These are phyloP conservation scores for Holothuria glaberrima DNA, from an alignment of 35 echinoderm and acorn worm genomes.

Conservation along the genomic window DNA sequence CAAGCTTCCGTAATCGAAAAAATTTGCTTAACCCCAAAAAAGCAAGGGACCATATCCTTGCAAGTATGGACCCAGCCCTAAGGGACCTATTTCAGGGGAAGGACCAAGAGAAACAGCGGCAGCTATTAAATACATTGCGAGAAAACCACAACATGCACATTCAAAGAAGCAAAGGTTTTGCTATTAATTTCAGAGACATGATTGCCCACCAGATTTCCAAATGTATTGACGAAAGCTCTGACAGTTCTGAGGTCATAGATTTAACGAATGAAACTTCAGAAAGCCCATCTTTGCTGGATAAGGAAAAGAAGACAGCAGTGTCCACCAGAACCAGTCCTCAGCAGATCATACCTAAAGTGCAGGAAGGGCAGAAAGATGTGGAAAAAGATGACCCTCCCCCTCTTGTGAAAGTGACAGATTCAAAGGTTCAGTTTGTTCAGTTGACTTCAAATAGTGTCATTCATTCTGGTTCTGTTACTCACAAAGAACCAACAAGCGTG, in stretches of 20 bases:
- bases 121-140: not conserved
- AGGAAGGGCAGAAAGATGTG: not conserved
- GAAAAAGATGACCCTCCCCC: not conserved
- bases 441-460: slow-evolving; percentile 35
- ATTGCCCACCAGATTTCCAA: slow-evolving; percentile 50
- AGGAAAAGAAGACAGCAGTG: too few species aligned
- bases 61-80: slow-evolving; percentile 7
- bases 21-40: slow-evolving; percentile 38
- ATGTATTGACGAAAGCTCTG: slow-evolving; percentile 38
- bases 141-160: slow-evolving; percentile 25
- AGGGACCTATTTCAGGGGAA: slow-evolving; percentile 45
- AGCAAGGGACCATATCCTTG: slow-evolving; percentile 40
- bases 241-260: slow-evolving; percentile 34
- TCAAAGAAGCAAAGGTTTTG: slow-evolving; percentile 12
- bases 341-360: too few species aligned
- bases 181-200: slow-evolving; percentile 38
- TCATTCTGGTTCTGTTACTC: not conserved
- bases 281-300: not conserved
- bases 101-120: slow-evolving; percentile 36
- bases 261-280: slow-evolving; percentile 36
- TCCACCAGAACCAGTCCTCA: too few species aligned
- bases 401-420: slow-evolving; percentile 5
- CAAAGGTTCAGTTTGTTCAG: slow-evolving; percentile 25
- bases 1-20: not conserved
- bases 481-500: not conserved